Base-by-base conservation (phyloP, 2,888 invertebrate species). In the Polydrusus tereticollis region DNA sequence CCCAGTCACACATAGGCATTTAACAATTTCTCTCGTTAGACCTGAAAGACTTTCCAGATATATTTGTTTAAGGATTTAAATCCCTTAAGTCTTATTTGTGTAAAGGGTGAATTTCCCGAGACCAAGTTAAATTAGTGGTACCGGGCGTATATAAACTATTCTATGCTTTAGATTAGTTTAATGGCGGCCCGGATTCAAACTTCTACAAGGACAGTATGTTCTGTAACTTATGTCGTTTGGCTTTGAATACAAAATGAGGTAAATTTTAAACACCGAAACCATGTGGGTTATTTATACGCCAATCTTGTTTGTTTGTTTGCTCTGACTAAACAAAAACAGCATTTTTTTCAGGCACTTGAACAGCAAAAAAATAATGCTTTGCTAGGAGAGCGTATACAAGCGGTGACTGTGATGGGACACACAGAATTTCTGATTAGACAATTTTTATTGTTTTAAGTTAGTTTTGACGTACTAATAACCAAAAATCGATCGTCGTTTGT, bases 1-100 rank as follows among this genome's bases (percentile, higher is more conserved):
- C 16, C 41, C 7, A 16, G 41, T 41, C 16, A 5, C 16, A 0
- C 5, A 5, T 5, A 47, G 12, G 23, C 23, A 47, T 47, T 47
- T 23, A 47, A 47, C 21, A 47, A 55, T 55, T 55, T 29, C 23
- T 23, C 29, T 55, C 52, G 29, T 55, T 16, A 29, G 52, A 55
- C 52, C 6, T 50, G 29, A 29, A 2, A 55, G 29, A 41, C 18
- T 66, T 43, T 57, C 36, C 29, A 62, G 62, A 62, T 47, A 47
- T 33, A 47, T 62, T 62, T 33, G 62, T 33, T 62, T 62, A 47
- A 62, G 47, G 33, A 29, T 18, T 55, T 55, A 29, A 62, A 62
- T 47, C 62, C 62, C 47, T 62, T 62, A 62, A 62, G 62, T 47
- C 62, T 62, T 62, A 62, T 62, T 62, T 62, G 62, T 62, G 62